A percentile compares a stretch with the other conserved stretches of the same genome.
Conservation (phyloP, 2,797 vertebrate genomes). For the Falco columbarius region DNA sequence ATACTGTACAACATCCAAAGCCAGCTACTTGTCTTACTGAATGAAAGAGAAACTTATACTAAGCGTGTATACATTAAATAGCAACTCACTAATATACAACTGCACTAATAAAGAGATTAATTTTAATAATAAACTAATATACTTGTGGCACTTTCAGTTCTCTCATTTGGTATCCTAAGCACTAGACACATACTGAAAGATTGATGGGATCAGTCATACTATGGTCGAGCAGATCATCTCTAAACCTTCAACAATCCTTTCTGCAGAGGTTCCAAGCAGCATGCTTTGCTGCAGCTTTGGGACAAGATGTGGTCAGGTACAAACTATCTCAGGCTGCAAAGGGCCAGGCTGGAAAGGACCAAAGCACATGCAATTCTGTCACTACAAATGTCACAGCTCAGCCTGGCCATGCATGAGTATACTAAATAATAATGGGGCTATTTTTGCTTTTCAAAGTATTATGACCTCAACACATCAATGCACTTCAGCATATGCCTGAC, state of each 20-base stretch:
- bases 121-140: constrained; percentile 9
- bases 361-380: neutral
- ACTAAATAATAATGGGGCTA: neutral
- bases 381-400: neutral
- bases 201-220: neutral
- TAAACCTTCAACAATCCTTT: neutral
- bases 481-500: neutral
- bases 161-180: neutral
- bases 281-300: neutral
- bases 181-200: neutral
- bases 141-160: neutral
- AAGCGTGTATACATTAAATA: neutral
- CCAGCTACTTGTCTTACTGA: neutral
- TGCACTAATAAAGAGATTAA: constrained; percentile 4
- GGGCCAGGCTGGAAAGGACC: neutral
- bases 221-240: fast-evolving
- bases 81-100: neutral
- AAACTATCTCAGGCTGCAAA: neutral
- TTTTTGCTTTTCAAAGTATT: neutral
- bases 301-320: neutral
- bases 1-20: neutral
- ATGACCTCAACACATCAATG: neutral
- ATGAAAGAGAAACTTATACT: neutral
- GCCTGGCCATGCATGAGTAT: neutral
- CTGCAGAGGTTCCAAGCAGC: neutral